Base-by-base conservation (phyloP, 2,888 invertebrate species). In the Chrysodeixis includens region DNA sequence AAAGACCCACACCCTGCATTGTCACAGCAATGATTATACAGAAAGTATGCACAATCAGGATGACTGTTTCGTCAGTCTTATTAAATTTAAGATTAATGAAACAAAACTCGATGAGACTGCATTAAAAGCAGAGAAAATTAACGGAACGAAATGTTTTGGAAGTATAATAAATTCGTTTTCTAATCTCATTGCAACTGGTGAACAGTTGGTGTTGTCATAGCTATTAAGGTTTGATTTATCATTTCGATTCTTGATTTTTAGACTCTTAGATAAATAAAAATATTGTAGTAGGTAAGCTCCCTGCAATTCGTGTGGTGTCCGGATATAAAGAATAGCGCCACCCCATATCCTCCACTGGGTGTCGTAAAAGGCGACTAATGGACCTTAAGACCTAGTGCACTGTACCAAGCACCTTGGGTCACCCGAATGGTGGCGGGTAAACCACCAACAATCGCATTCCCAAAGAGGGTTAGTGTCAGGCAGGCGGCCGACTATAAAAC, bases 221-320 rank as follows among this genome's bases (percentile, higher is more conserved):
- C 79, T 85, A 86, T 87, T 86, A 85, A 77, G 75, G 63, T 72
- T 78, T 81, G 79, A 87, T 87, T 79, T 76, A 85, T 86, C 85
- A 86, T 81, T 76, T 65, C 63, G 51, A 56, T 75, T 75, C 40
- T 60, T 61, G 60, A 66, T 56, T 58, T 69, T 80, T 69, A 79
- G 51, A 69, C 61, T 46, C 51, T 20, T n/a, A 64, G 62, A 26
- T 26, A 4, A 26, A 26, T 26, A 26, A 26, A 4, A 26, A 2
- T 2, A 26, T 6, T 26, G 26, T 6, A 26, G 6, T 26, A 6
- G 26, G 2, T 26, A 26, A 26, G 26, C 6, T 4, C 26, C 26
- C 26, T n/a, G n/a, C n/a, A n/a, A n/a, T n/a, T n/a, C n/a, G n/a
- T n/a, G n/a, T n/a, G n/a, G n/a, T n/a, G n/a, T n/a, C n/a, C n/a